phyloP scores from a whole-genome alignment of 2,113 vertebrate species.

The Ursus arctos region DNA sequence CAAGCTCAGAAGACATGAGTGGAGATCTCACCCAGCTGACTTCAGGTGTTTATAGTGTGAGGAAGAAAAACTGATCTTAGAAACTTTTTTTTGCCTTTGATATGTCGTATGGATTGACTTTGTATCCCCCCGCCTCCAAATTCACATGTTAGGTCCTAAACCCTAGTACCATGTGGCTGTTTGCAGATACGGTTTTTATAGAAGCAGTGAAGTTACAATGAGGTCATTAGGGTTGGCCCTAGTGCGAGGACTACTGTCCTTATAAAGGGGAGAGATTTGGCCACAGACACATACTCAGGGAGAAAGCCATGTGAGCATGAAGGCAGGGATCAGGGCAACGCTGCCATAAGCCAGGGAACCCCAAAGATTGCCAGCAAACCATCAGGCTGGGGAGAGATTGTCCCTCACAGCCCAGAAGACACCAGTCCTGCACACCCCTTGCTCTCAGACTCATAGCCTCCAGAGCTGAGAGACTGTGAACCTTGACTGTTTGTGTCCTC shows the following conservation, averaged over 20 bases:
- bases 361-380: not conserved
- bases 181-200: not conserved
- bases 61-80: not conserved
- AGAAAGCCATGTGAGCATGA: not conserved
- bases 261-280: not conserved
- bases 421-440: fast-evolving
- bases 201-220: not conserved
- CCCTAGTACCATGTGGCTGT: not conserved
- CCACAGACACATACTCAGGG: not conserved
- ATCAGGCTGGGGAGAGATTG: not conserved
- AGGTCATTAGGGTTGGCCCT: not conserved
- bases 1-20: not conserved
- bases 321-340: not conserved
- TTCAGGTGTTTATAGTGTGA: not conserved
- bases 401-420: not conserved
- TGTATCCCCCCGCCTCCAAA: not conserved
- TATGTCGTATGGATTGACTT: not conserved
- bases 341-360: not conserved
- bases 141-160: not conserved
- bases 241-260: not conserved
- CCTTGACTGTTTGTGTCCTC: not conserved
- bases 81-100: not conserved
- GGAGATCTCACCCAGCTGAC: fast-evolving
- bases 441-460: not conserved
- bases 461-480: not conserved